Base-by-base conservation (phyloP, 1,140 invertebrate genomes). In the Drosophila parvula region DNA sequence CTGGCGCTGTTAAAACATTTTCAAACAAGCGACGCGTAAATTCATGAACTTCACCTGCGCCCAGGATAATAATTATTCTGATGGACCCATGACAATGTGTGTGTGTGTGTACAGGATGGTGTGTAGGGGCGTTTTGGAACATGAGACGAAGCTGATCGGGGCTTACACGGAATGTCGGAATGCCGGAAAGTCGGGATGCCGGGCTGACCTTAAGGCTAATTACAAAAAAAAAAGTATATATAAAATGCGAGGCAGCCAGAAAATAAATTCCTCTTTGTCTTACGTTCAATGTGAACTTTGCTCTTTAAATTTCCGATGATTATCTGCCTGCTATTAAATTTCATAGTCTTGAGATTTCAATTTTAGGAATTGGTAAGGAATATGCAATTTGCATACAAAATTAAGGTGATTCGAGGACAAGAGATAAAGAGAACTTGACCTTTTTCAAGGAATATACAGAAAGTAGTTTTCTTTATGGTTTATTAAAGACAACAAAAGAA, bases 11-110 rank as follows among this genome's bases (percentile, higher is more conserved):
- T 75, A 68, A 80, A 80, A 77, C 81, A 82, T 80, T 80, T 68
- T 41, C 79, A 62, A 85, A 78, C 77, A 81, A 79, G 67, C 76
- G 50, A 82, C 79, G 79, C 83, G 83, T 51, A 77, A 82, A 79
- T 74, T 82, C 71, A 69, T 76, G 70, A 67, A 82, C 41, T 88
- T 88, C 43, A 71, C 55, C 67, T 47, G 47, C 38, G 61, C 79
- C n/a, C 67, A 60, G 73, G 68, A 76, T 82, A 77, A 73, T 74
- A 70, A 79, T 82, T 88, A 73, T 76, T 51, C 75, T 75, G 62
- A 59, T 76, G 74, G 73, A 67, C 40, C 61, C 65, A 53, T 30
- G 38, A 69, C 65, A 65, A 36, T 57, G 51, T 69, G 40, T 45
- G 44, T 8, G 12, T 36, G n/a, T n/a, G 28, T 47, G 47, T 51